Percentiles rank a stretch among this genome's conserved stretches.
These are phyloP conservation scores for Penaeus monodon DNA, from an alignment of 2,888 invertebrate genomes.

Conservation along the genomic window DNA sequence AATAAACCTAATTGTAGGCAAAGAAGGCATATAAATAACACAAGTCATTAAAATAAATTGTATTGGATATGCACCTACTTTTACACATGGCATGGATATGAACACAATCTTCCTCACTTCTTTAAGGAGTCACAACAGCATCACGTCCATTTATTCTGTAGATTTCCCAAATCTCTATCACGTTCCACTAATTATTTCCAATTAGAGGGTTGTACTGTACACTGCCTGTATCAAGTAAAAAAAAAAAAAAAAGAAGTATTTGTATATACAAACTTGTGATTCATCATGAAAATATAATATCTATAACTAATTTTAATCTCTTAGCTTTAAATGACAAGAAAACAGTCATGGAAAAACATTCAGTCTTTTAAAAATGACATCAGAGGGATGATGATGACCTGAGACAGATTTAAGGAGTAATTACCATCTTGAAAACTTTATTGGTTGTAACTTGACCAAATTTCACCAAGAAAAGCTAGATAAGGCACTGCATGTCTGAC, in stretches of 20 bases:
- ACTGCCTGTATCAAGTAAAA: slow-evolving; percentile 34
- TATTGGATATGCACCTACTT: no score
- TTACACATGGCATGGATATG: no score
- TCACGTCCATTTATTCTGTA: slow-evolving; percentile 3
- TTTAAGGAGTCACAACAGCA: slow-evolving; percentile 19
- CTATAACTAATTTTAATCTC: background rate
- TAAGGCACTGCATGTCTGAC: no score
- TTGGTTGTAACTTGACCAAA: no score
- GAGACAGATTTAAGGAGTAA: no score
- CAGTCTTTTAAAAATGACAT: background rate
- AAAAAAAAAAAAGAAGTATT: background rate
- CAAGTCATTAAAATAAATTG: no score
- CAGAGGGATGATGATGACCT: no score
- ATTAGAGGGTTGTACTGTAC: slow-evolving; percentile 27
- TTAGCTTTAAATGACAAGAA: slow-evolving; percentile 8
- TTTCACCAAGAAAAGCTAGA: no score
- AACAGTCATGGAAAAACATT: background rate
- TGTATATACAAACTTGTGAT: background rate
- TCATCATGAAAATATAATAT: background rate
- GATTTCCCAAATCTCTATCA: background rate
- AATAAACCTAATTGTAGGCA: no score
- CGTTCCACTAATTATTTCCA: slow-evolving; percentile 18
- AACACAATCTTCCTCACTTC: background rate
- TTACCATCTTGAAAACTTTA: no score
- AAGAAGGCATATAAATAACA: no score